Percentiles rank a stretch among this genome's conserved stretches.
These are phyloP conservation scores for Nesometra sesokonis DNA, from an alignment of 35 echinoderm and acorn worm genomes.

Conservation along the genomic window DNA sequence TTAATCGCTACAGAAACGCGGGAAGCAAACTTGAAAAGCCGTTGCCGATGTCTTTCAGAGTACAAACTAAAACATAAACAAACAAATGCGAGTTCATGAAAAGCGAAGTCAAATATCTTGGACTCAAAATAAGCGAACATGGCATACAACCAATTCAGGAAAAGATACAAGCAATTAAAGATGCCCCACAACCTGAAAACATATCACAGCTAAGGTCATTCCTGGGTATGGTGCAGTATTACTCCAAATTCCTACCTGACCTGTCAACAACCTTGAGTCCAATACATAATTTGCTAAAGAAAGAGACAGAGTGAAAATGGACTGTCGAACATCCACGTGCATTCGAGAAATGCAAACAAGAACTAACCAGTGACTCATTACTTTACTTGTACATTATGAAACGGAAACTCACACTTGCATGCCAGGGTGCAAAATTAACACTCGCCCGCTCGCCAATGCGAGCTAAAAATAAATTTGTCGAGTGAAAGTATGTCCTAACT, in stretches of 20 bases:
- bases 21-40: not conserved
- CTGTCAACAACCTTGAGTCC: slow-evolving; percentile 42
- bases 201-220: slow-evolving; percentile 41
- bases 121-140: not conserved
- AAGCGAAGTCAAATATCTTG: not conserved
- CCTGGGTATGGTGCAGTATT: slow-evolving; percentile 52
- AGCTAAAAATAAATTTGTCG: too few species aligned
- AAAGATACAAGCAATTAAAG: not conserved
- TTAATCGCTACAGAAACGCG: not conserved
- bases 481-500: too few species aligned
- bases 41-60: not conserved
- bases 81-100: not conserved
- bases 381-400: too few species aligned
- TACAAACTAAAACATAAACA: not conserved
- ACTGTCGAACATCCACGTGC: slow-evolving; percentile 17
- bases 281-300: slow-evolving; percentile 18
- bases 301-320: slow-evolving; percentile 38
- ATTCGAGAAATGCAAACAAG: too few species aligned
- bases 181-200: slow-evolving; percentile 16
- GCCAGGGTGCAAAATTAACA: too few species aligned
- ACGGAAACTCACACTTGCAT: too few species aligned
- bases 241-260: slow-evolving; percentile 51
- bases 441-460: too few species aligned
- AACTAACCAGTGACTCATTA: too few species aligned
- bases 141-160: not conserved